Conservation (phyloP, 2,113 vertebrate genomes). For the Aptenodytes forsteri region DNA sequence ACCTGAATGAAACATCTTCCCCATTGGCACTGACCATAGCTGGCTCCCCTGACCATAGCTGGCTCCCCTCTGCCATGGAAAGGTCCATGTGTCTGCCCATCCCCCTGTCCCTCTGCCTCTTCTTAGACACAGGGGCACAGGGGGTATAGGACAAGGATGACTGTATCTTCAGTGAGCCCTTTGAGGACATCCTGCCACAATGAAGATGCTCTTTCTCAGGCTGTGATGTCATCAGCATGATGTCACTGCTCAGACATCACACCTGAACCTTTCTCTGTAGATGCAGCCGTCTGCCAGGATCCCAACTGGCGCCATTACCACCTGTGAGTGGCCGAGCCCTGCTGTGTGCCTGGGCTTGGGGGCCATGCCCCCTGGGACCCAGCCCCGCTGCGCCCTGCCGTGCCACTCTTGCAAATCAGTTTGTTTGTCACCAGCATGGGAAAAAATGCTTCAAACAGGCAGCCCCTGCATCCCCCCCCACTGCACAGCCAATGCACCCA, state of each 20-base stretch:
- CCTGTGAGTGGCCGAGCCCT: rapidly evolving
- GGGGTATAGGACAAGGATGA: not conserved
- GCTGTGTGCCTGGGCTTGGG: not conserved
- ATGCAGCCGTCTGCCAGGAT: not conserved
- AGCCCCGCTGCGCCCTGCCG: rapidly evolving
- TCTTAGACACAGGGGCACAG: not conserved
- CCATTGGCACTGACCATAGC: not conserved
- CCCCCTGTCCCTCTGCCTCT: not conserved
- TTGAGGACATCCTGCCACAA: not conserved
- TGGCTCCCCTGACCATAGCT: not conserved
- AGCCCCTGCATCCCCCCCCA: rapidly evolving
- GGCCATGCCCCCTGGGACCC: not conserved
- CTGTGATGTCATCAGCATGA: not conserved
- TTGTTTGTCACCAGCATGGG: rapidly evolving
- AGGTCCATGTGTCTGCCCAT: not conserved
- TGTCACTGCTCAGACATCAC: not conserved
- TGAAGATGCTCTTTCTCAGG: not conserved
- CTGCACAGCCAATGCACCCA: not conserved
- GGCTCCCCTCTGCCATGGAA: not conserved
- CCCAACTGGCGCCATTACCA: rapidly evolving
- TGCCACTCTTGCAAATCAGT: not conserved
- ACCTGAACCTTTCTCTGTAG: not conserved
- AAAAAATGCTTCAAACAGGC: not conserved
- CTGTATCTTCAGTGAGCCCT: not conserved
- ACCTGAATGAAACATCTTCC: not conserved